Conservation (phyloP, 2,888 invertebrate species). For the Mamestra brassicae region DNA sequence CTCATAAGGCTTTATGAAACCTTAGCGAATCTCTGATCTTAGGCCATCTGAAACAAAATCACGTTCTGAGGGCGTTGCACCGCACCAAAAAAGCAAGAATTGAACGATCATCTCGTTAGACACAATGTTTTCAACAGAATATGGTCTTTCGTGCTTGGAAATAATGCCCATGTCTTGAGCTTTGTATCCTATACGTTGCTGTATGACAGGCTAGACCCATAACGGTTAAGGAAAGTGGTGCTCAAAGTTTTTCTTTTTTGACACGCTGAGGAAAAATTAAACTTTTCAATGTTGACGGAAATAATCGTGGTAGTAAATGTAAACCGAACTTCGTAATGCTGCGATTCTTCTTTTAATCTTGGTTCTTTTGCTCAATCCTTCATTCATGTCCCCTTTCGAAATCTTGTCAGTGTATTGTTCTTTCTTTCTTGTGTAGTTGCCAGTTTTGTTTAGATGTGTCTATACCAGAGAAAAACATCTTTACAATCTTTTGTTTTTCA, state of each 20-base stretch:
- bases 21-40: conserved; percentile 40
- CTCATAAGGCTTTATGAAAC: conserved; percentile 26
- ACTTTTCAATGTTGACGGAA: no score
- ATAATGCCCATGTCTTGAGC: conserved; percentile 49
- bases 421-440: neutral
- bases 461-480: neutral
- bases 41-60: conserved; percentile 41
- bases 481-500: neutral
- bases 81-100: conserved; percentile 58
- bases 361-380: no score
- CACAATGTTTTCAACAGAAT: conserved; percentile 28
- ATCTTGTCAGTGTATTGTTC: no score
- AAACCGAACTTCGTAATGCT: no score
- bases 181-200: conserved; percentile 47
- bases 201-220: conserved; percentile 65
- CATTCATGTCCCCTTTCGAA: neutral
- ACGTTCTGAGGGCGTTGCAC: conserved; percentile 56
- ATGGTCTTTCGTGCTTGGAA: conserved; percentile 43
- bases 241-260: conserved; percentile 25
- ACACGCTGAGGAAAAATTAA: no score
- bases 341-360: no score
- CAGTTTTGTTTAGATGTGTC: neutral
- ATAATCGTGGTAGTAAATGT: no score
- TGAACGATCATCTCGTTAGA: conserved; percentile 45
- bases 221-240: conserved; percentile 70